Base-by-base conservation (phyloP, 1,140 invertebrate genomes). In the Scaptomyza graminum region DNA sequence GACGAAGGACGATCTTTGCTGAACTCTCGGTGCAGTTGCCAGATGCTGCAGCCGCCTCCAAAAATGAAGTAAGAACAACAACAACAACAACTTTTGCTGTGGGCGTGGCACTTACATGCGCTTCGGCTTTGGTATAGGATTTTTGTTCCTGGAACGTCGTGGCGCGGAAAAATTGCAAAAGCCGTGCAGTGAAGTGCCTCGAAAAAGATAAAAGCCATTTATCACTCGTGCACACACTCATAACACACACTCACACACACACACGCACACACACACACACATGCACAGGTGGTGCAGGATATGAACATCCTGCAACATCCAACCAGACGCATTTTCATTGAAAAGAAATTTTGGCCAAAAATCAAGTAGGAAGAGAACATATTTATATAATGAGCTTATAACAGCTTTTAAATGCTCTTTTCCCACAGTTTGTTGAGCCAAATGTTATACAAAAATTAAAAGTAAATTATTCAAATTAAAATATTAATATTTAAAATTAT, bases 171-270 rank as follows among this genome's bases (percentile, higher is more conserved):
- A 22, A 44, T 69, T 54, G 51, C 52, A 74, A 74, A 84, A 73
- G 77, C 70, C 82, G 67, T 88, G 78, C 83, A 82, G 37, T 55
- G 78, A 82, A 85, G 82, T 85, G 83, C 82, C 73, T 85, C 82
- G n/a, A 82, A 87, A 87, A 82, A 88, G 82, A 87, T 87, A 87
- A 87, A 87, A 87, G 83, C 83, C 83, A 87, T 87, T 87, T 87
- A 87, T 87, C 82, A 85, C 74, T 77, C 78, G 68, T 74, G 56
- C 74, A 87, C 74, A 87, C 69, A 46, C 76, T 11, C 44, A 51
- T 22, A 12, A 87, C 74, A 87, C 69, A 46, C 76, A 12, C 44
- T 47, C 28, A 12, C 49, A 41, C 55, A 50, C 56, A 28, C 65
- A 49, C 28, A 2, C 44, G 16, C 59, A 50, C 28, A 41, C 8